A percentile compares a stretch with the other conserved stretches of the same genome.
Evolutionary conservation across 2,113 vertebrate species (phyloP).

Genomic region (Pao palembangensis): DNA sequence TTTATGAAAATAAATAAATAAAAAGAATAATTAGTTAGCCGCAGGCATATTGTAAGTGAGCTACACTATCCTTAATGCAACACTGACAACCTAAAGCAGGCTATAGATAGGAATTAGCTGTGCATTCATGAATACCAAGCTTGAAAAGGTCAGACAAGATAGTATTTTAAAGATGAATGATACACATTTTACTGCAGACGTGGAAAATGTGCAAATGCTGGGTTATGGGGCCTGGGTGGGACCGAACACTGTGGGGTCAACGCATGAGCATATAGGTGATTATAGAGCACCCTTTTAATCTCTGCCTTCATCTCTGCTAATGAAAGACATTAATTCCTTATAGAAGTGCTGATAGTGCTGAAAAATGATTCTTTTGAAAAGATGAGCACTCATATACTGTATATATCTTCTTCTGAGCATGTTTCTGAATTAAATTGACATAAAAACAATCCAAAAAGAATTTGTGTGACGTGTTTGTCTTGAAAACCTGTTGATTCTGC

Average conservation of each 20-base stretch:
- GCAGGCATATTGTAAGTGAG: no score
- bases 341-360: not conserved
- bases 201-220: not conserved
- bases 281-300: slow-evolving; percentile 20
- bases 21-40: no score
- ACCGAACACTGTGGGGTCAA: slow-evolving; percentile 11
- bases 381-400: no score
- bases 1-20: no score
- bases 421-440: no score
- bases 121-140: slow-evolving; percentile 26
- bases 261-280: slow-evolving; percentile 26
- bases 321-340: slow-evolving; percentile 17
- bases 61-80: slow-evolving; percentile 18
- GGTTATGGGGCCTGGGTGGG: not conserved
- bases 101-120: slow-evolving; percentile 25
- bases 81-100: slow-evolving; percentile 16
- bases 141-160: slow-evolving; percentile 45
- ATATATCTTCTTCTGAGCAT: no score
- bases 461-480: no score
- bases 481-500: no score
- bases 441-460: no score
- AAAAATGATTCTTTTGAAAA: no score
- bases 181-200: slow-evolving; percentile 1
- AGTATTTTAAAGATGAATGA: slow-evolving; percentile 30
- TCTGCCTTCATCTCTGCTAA: slow-evolving; percentile 6